A percentile compares a stretch with the other conserved stretches of the same genome.
phyloP scores from a whole-genome alignment of 2,888 invertebrate genomes.

The Teinopalpus imperialis region DNA sequence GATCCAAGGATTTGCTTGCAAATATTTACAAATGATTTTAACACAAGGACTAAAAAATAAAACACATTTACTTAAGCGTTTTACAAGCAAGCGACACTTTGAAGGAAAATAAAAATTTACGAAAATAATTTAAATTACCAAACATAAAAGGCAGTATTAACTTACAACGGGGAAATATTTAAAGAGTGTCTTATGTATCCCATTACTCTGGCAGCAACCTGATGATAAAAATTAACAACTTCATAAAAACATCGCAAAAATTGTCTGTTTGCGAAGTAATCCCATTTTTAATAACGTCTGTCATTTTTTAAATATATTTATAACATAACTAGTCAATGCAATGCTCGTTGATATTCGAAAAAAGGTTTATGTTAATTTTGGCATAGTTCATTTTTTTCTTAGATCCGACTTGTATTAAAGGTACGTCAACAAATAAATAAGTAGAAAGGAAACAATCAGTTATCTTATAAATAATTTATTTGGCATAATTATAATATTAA shows the following conservation, averaged over 20 bases:
- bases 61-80: not conserved
- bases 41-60: not conserved
- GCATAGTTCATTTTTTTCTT: too few relatives aligned
- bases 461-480: too few relatives aligned
- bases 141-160: slow-evolving; percentile 13
- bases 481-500: too few relatives aligned
- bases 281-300: slow-evolving; percentile 16
- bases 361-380: too few relatives aligned
- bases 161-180: slow-evolving; percentile 12
- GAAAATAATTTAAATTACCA: slow-evolving; percentile 21
- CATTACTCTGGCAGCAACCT: slow-evolving; percentile 18
- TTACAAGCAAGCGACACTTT: slow-evolving; percentile 7
- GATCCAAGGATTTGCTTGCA: not conserved
- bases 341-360: not conserved
- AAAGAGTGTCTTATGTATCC: slow-evolving; percentile 18
- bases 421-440: too few relatives aligned
- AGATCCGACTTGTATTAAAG: too few relatives aligned
- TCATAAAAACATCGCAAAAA: slow-evolving; percentile 24
- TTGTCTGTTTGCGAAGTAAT: slow-evolving; percentile 23
- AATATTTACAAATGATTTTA: slow-evolving; percentile 16
- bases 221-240: slow-evolving; percentile 29
- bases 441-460: too few relatives aligned
- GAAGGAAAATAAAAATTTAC: slow-evolving; percentile 3
- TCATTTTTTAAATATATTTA: slow-evolving; percentile 16
- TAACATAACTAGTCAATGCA: slow-evolving; percentile 1